phyloP scores from a whole-genome alignment of 2,797 vertebrate genomes.

The Masticophis lateralis region DNA sequence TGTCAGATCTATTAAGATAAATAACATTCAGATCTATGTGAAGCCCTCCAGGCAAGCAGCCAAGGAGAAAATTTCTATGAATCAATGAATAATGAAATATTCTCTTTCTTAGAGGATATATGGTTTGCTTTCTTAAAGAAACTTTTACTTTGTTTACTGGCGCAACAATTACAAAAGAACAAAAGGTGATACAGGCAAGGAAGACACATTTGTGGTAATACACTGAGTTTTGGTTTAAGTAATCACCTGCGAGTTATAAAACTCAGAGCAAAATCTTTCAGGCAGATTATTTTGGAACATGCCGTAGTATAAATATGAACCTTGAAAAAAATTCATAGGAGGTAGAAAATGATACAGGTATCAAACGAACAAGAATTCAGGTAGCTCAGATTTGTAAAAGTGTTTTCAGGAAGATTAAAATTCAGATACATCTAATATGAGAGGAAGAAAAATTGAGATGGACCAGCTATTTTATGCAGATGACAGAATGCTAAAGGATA shows the following conservation, averaged over 20 bases:
- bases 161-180: neutral
- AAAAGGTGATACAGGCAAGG: neutral
- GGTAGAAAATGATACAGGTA: neutral
- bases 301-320: no score
- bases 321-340: neutral
- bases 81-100: slow-evolving; percentile 15
- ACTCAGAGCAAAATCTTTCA: neutral
- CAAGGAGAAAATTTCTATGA: slow-evolving; percentile 23
- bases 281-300: neutral
- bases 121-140: slow-evolving; percentile 2
- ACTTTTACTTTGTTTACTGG: slow-evolving; percentile 6
- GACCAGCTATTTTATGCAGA: neutral
- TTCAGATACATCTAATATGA: neutral
- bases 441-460: neutral
- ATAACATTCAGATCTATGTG: neutral
- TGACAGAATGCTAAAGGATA: neutral
- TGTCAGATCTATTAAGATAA: slow-evolving; percentile 11
- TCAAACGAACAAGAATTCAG: neutral
- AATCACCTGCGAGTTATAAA: neutral
- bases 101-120: slow-evolving; percentile 5
- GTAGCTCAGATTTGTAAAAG: neutral
- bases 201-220: neutral
- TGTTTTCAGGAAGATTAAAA: neutral
- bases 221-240: neutral
- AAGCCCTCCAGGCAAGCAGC: slow-evolving; percentile 17